Conservation (phyloP, 1,140 invertebrate species). For the Ephestia elutella region DNA sequence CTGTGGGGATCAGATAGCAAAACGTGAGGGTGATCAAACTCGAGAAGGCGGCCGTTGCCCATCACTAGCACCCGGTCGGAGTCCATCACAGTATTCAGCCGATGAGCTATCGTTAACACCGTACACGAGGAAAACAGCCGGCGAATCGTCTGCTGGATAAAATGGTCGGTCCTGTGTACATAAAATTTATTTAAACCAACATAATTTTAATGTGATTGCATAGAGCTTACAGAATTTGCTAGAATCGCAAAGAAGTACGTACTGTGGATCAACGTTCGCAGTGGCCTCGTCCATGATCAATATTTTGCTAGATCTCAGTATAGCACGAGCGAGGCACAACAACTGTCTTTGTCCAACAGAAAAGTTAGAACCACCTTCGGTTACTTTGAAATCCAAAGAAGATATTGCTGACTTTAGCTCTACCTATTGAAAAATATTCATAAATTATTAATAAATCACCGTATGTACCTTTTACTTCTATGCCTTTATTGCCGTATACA, state of each 20-base stretch:
- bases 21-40: slow-evolving; percentile 77
- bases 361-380: slow-evolving; percentile 84
- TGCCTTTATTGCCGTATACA: too few relatives aligned
- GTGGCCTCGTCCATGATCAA: slow-evolving; percentile 84
- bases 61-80: slow-evolving; percentile 86
- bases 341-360: slow-evolving; percentile 91
- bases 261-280: slow-evolving; percentile 82
- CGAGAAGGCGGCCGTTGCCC: slow-evolving; percentile 76
- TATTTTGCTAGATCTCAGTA: slow-evolving; percentile 84
- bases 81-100: slow-evolving; percentile 83
- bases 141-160: slow-evolving; percentile 78
- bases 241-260: slow-evolving; percentile 40
- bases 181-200: background rate
- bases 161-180: slow-evolving; percentile 73
- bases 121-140: slow-evolving; percentile 78
- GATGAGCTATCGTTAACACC: slow-evolving; percentile 86
- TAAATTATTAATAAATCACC: too few relatives aligned
- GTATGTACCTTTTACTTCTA: too few relatives aligned
- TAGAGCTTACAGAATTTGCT: background rate
- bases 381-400: slow-evolving; percentile 78
- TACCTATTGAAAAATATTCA: slow-evolving; percentile 49
- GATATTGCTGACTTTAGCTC: slow-evolving; percentile 75
- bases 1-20: slow-evolving; percentile 69
- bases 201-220: too few relatives aligned
- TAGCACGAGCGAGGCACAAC: slow-evolving; percentile 87